Evolutionary conservation across 2,113 vertebrate genomes (phyloP).

Genomic region (Elanoides forficatus): DNA sequence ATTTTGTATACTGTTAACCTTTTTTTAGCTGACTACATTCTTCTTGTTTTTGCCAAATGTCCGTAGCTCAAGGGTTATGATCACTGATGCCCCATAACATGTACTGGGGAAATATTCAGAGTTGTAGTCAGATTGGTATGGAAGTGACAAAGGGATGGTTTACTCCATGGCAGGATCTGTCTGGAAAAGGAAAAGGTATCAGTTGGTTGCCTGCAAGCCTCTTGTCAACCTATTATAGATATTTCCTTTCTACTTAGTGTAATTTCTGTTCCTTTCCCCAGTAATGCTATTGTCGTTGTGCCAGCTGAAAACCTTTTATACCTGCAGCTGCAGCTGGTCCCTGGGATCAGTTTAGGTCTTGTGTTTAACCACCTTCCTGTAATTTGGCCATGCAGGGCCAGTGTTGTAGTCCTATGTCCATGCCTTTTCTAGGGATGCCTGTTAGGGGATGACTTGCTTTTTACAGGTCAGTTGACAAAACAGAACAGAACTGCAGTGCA

Average conservation of each 20-base stretch:
- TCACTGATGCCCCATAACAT: fast-evolving
- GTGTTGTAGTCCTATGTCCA: not conserved
- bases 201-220: not conserved
- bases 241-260: not conserved
- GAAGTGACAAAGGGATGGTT: not conserved
- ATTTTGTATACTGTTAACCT: not conserved
- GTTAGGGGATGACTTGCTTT: not conserved
- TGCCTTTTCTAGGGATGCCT: not conserved
- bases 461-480: not conserved
- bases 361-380: not conserved
- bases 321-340: not conserved
- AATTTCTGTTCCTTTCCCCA: not conserved
- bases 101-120: not conserved
- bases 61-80: not conserved
- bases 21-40: not conserved
- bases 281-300: not conserved
- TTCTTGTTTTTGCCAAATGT: not conserved
- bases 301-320: not conserved
- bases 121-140: not conserved
- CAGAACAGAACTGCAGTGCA: not conserved
- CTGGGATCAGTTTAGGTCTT: not conserved
- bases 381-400: not conserved
- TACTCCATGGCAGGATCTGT: not conserved
- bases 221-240: not conserved
- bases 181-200: not conserved